phyloP scores from a whole-genome alignment of 2,888 invertebrate species.

The Eupeodes luniger region DNA sequence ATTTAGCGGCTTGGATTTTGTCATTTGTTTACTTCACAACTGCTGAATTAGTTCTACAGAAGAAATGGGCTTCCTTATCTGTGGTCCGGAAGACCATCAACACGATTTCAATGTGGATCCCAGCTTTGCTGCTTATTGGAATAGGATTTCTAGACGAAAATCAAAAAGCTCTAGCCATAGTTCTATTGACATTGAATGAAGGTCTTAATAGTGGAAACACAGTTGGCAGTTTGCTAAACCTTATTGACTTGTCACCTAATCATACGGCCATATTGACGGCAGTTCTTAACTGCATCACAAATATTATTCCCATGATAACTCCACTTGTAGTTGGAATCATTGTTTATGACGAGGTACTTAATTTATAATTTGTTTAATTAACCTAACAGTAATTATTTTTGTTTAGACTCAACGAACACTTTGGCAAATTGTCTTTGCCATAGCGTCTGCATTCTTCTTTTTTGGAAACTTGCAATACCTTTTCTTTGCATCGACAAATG shows the following conservation, averaged over 20 bases:
- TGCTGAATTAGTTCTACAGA: conserved; percentile 50
- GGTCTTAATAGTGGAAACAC: conserved; percentile 84
- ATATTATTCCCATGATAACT: conserved; percentile 86
- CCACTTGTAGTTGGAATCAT: conserved; percentile 85
- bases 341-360: conserved; percentile 80
- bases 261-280: conserved; percentile 88
- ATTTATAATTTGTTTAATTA: conserved; percentile 58
- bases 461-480: conserved; percentile 88
- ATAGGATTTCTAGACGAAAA: conserved; percentile 84
- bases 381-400: background rate
- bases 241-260: conserved; percentile 87
- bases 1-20: conserved; percentile 78
- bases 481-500: conserved; percentile 87
- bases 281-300: conserved; percentile 86
- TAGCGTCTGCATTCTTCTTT: conserved; percentile 88
- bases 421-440: conserved; percentile 89
- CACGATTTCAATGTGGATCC: conserved; percentile 82
- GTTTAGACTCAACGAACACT: conserved; percentile 85
- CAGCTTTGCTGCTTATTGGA: conserved; percentile 85
- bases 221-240: conserved; percentile 84
- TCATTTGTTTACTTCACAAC: conserved; percentile 43
- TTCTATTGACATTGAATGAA: conserved; percentile 83
- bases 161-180: conserved; percentile 82
- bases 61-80: conserved; percentile 79
- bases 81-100: conserved; percentile 75